Percentiles rank a stretch among this genome's conserved stretches.
These are phyloP conservation scores for Apolygus lucorum DNA, from an alignment of 1,140 invertebrate genomes.

Conservation along the genomic window DNA sequence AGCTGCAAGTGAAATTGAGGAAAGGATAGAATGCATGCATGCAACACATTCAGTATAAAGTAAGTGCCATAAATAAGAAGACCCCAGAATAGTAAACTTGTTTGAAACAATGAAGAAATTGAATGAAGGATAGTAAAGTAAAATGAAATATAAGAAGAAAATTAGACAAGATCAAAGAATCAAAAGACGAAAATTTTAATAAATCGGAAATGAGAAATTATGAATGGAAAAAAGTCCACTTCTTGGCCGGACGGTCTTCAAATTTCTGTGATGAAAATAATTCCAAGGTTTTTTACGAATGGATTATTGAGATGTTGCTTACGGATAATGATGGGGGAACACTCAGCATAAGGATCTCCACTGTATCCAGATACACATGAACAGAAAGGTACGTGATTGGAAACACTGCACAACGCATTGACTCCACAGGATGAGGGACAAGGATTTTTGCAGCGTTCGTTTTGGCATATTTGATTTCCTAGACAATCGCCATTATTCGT, in stretches of 20 bases:
- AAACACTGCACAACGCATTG: constrained; percentile 68
- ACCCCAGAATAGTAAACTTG: too few species aligned
- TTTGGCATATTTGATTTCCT: constrained; percentile 66
- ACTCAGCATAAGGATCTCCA: constrained; percentile 73
- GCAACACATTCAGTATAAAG: too few species aligned
- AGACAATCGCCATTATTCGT: constrained; percentile 71
- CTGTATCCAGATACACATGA: constrained; percentile 65
- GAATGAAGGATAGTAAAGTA: too few species aligned
- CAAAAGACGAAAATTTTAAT: not conserved
- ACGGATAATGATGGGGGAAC: constrained; percentile 39
- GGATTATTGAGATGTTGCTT: constrained; percentile 19
- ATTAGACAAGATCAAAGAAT: not conserved
- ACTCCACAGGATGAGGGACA: constrained; percentile 76
- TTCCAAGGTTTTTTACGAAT: too few species aligned
- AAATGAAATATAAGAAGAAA: too few species aligned
- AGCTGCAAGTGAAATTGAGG: constrained; percentile 25
- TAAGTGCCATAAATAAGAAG: too few species aligned
- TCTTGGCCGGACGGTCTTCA: too few species aligned
- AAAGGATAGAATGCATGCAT: too few species aligned
- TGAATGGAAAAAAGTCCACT: too few species aligned
- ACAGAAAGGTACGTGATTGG: constrained; percentile 72
- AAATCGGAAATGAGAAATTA: not conserved
- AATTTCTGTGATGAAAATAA: too few species aligned
- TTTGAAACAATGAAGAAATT: too few species aligned
- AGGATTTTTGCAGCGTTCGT: constrained; percentile 69